Evolutionary conservation across 2,888 invertebrate species (phyloP), one percentile per base, ranked within the genome.

Genomic region (Cabera pusaria): DNA sequence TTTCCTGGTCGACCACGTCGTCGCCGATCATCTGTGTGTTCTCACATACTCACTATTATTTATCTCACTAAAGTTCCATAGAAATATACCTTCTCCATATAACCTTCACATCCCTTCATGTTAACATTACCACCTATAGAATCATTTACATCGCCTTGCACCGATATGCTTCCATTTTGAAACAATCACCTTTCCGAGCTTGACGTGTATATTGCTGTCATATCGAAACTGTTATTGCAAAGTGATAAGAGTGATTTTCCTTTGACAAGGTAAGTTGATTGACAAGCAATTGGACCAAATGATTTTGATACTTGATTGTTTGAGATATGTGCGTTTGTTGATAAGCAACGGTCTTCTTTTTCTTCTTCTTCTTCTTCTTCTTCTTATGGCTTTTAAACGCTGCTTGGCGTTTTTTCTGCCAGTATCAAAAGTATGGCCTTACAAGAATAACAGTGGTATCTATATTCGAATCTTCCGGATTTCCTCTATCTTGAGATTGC

Each of bases 161-260:
- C 53, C 52, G 38, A 36, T 41, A 65, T 75, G 64, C 70, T 67
- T 59, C 63, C 83, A 84, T 75, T 84, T 73, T 60, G 55, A 64
- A 72, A 66, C 79, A 64, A 76, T 69, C 69, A 70, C 68, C 68
- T 71, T 64, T 43, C 49, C 49, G 44, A 64, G 64, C 59, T 70
- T 75, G 82, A 83, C 82, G 83, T 80, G 74, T 31, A 29, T 57
- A 62, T 51, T 55, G 55, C 57, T 50, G 56, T 48, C 45, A 46
- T 44, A 56, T 44, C 43, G 38, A 29, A 38, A 37, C 34, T 26
- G 44, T 35, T 59, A 53, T 52, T 22, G 2, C 33, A 22, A 18
- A 26, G 42, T 35, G 39, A 11, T 52, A 57, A 42, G 46, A 45
- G 49, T 42, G 44, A 44, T 42, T 42, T 44, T 38, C 21, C 19